Evolutionary conservation across 2,113 vertebrate genomes (phyloP).

Genomic region (Cynopterus brachyotis): DNA sequence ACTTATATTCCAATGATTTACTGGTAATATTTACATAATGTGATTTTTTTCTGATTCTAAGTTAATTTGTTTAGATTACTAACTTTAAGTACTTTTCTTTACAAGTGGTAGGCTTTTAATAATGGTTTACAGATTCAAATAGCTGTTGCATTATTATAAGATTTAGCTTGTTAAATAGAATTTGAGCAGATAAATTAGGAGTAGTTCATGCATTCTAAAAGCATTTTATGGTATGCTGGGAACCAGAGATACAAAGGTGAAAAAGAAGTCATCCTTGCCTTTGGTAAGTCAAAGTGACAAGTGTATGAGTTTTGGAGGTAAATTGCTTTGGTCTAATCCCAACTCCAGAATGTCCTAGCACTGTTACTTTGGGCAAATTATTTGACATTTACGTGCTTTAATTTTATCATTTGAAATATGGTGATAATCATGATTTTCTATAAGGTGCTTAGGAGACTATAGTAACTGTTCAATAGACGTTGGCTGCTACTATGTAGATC

Average conservation of each 20-base stretch:
- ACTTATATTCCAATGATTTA: neutral
- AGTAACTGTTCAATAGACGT: neutral
- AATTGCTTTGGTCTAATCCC: neutral
- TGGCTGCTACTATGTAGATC: neutral
- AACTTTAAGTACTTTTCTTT: neutral
- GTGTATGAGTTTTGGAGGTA: neutral
- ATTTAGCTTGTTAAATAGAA: neutral
- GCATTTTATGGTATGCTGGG: neutral
- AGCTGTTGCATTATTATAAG: neutral
- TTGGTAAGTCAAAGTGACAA: neutral
- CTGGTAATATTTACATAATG: neutral
- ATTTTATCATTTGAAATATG: neutral
- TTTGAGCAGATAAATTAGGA: neutral
- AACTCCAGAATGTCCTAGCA: neutral
- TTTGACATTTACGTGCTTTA: neutral
- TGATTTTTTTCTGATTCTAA: neutral
- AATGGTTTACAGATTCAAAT: neutral
- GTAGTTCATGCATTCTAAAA: constrained; percentile 12
- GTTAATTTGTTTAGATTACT: neutral
- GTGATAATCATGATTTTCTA: neutral
- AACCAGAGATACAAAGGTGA: neutral
- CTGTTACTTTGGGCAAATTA: neutral
- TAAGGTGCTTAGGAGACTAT: neutral
- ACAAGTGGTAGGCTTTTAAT: constrained; percentile 1
- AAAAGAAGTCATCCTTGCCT: neutral